Base-by-base conservation (phyloP, 2,797 vertebrate species). In the Sus cebifrons region DNA sequence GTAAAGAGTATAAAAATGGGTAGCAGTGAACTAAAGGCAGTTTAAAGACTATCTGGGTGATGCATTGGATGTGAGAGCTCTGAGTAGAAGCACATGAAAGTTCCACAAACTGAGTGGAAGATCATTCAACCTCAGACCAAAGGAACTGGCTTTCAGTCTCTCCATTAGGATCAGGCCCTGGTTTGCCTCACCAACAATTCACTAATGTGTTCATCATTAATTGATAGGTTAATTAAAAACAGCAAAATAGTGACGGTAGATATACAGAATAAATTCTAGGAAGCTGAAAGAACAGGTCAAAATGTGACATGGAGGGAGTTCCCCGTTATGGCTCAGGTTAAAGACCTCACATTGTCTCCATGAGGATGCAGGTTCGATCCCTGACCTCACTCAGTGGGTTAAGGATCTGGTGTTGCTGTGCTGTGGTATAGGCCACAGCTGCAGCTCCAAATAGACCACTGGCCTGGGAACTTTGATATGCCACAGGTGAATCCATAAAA, bases 251-350 rank as follows among this genome's bases (percentile, higher is more conserved):
- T 62, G 36, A 81, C 56, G 65, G 15, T 52, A 89, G 89, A 56
- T 32, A 77, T 75, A 78, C 6, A 91, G 1, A 68, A 84, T 81
- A 75, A 82, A 67, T 87, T 73, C n/a, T 27, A 27, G 73, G 54
- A 94, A 84, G n/a, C 16, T 71, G 36, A 86, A 83, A 96, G 21
- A 81, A 65, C 15, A 77, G 9, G 17, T 74, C 64, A 49, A 85
- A 95, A 49, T 23, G 27, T 89, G 44, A 74, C 25, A 60, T 1
- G 23, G 14, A 94, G 54, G 17, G 64, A 79, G 27, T 0, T 27
- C 12, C 15, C 70, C 58, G 23, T 49, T 49, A 10, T 49, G 44
- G 44, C 44, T 49, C 44, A 49, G 44, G 6, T 49, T 49, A 49
- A 49, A 49, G 44, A 49, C 44, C 44, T 49, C 44, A 49, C 44